Evolutionary conservation across 2,113 vertebrate genomes (phyloP).

Genomic region (Cyphomyrus discorhynchus): DNA sequence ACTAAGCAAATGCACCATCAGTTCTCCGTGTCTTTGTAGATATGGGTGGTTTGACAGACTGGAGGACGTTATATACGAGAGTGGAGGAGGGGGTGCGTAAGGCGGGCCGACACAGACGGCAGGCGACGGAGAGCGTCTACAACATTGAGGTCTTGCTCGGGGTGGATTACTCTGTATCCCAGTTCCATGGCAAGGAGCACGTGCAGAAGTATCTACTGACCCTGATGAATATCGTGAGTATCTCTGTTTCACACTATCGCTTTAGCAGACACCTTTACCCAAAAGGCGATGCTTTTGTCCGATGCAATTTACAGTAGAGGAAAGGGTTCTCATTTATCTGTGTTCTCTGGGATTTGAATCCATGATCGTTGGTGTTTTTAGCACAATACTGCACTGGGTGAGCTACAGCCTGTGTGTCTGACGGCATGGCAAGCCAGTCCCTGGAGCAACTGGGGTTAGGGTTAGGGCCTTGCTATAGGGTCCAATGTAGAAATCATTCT

Average conservation of each 20-base stretch:
- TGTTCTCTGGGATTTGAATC: neutral
- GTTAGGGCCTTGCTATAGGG: neutral
- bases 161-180: constrained; percentile 86
- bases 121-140: constrained; percentile 60
- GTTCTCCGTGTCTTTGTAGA: constrained; percentile 23
- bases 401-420: neutral
- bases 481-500: neutral
- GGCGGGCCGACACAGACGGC: constrained; percentile 46
- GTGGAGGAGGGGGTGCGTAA: constrained; percentile 23
- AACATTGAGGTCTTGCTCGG: constrained; percentile 86
- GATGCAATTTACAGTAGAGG: neutral
- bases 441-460: neutral
- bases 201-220: constrained; percentile 95
- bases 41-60: constrained; percentile 31
- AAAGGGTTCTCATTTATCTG: neutral
- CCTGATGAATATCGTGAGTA: constrained; percentile 94
- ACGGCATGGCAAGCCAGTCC: neutral
- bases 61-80: constrained; percentile 25
- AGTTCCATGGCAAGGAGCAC: constrained; percentile 86
- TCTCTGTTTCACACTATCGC: neutral
- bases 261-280: neutral
- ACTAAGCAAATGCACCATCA: neutral
- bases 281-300: neutral
- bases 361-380: neutral
- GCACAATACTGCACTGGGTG: neutral